phyloP scores from a whole-genome alignment of 2,888 invertebrate genomes.

The Orgyia antiqua region DNA sequence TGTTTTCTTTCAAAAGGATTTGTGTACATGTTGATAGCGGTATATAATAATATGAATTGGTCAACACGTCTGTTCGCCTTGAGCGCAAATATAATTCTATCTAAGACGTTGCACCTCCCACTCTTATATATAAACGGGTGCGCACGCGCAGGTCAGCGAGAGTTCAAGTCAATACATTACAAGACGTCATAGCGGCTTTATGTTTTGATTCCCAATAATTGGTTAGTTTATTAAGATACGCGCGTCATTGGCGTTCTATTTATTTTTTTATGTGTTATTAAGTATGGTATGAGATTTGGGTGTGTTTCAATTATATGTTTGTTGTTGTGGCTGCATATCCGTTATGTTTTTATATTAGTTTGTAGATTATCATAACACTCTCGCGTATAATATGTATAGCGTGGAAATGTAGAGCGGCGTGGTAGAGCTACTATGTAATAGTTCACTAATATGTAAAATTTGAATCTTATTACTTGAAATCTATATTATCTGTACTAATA shows the following conservation, averaged over 20 bases:
- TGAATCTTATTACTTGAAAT: too few relatives aligned
- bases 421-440: too few relatives aligned
- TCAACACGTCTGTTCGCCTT: conserved; percentile 36
- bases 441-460: too few relatives aligned
- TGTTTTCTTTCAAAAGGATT: conserved; percentile 85
- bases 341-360: neutral
- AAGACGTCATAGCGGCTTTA: conserved; percentile 37
- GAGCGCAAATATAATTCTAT: conserved; percentile 30
- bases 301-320: conserved; percentile 3
- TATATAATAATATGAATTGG: conserved; percentile 1
- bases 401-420: too few relatives aligned
- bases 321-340: conserved; percentile 8
- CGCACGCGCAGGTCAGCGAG: conserved; percentile 43
- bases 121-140: conserved; percentile 46
- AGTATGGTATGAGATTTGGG: too few relatives aligned
- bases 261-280: conserved; percentile 11
- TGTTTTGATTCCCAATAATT: conserved; percentile 30
- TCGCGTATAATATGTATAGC: too few relatives aligned
- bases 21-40: conserved; percentile 77
- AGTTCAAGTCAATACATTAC: conserved; percentile 28
- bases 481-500: too few relatives aligned
- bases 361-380: too few relatives aligned
- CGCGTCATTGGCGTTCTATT: conserved; percentile 15
- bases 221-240: conserved; percentile 14
- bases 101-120: conserved; percentile 29